Evolutionary conservation across 2,888 invertebrate genomes (phyloP).

Genomic region (Mesorhabditis sp.): DNA sequence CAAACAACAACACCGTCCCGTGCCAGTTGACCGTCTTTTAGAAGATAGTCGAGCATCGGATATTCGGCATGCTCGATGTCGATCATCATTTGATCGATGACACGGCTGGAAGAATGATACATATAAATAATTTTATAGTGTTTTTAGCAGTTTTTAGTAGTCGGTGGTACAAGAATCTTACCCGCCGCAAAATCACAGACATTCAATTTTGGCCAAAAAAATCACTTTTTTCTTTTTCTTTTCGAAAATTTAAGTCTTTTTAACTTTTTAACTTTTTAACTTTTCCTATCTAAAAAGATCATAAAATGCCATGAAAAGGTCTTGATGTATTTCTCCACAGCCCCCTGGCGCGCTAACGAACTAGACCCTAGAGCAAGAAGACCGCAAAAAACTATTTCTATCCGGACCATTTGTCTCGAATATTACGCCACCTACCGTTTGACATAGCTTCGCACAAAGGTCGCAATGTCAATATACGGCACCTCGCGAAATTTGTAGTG

Average conservation of each 20-base stretch:
- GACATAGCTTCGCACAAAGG: constrained; percentile 27
- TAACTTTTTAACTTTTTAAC: no score
- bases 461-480: constrained; percentile 23
- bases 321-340: no score
- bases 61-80: constrained; percentile 38
- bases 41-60: constrained; percentile 26
- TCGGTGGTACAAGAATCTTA: not conserved
- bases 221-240: not conserved
- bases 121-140: not conserved
- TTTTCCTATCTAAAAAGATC: no score
- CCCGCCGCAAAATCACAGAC: not conserved
- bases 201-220: not conserved
- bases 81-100: constrained; percentile 33
- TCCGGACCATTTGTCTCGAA: no score
- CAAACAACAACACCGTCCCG: constrained; percentile 26
- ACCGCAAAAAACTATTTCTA: no score
- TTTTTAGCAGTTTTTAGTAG: not conserved
- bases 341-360: no score
- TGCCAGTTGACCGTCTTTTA: constrained; percentile 21
- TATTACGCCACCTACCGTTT: constrained; percentile 2
- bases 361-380: no score
- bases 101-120: not conserved
- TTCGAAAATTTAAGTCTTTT: not conserved
- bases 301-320: no score
- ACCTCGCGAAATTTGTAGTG: constrained; percentile 34